Evolutionary conservation across 2,797 vertebrate species (phyloP), one percentile per base, ranked within the genome.

Genomic region (Amazonetta brasiliensis): DNA sequence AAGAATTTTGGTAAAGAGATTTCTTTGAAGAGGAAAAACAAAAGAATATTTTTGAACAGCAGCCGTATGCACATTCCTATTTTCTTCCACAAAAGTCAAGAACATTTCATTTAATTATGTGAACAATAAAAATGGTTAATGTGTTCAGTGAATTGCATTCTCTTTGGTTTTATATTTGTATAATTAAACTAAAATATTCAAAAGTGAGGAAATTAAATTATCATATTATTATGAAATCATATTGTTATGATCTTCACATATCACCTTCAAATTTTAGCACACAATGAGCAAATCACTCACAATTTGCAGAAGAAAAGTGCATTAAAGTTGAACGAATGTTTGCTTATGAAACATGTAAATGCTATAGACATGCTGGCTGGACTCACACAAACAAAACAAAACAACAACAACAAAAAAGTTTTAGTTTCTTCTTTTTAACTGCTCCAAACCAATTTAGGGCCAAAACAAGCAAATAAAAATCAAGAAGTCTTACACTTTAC

Each of bases 81-180:
- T 88, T 84, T 78, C 68, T 83, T 68, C 43, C 43, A 83, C 83
- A 83, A 89, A 81, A 90, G 91, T 80, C 79, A 91, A 82, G 44
- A 87, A 69, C 41, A 69, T 28, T 71, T 79, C n/a, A 90, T 92
- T 83, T 92, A 86, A 90, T 90, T 89, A 80, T 26, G 14, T 22
- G 33, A 88, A 79, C 15, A 68, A 87, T 75, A 48, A 79, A 85
- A 94, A 18, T 23, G 33, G 91, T 81, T 75, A 59, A 73, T 64
- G 66, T 44, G 76, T 55, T 79, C 66, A 78, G 58, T 76, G 62
- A 92, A 84, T 37, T 84, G 12, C 22, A 84, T 66, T 92, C 87
- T 55, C 82, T 88, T 90, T 67, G 13, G 43, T 23, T 94, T 80
- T 67, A 76, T 8, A 92, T 75, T 81, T 78, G 59, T 85, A 82